phyloP scores from a whole-genome alignment of 2,113 vertebrate genomes.

The Nesogale talazaci region DNA sequence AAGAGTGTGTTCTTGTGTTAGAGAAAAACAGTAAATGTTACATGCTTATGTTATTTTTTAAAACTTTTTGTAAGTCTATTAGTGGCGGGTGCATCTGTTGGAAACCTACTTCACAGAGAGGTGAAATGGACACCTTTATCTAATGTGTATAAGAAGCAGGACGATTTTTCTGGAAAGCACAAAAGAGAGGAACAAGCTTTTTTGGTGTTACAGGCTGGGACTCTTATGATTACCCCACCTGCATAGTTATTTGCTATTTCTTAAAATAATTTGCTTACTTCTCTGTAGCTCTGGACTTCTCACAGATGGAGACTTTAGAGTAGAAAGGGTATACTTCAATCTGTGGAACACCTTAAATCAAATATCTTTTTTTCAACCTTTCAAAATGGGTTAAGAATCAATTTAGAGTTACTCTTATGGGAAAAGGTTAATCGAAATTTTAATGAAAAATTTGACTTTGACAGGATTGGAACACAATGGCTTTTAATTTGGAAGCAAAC shows the following conservation, averaged over 20 bases:
- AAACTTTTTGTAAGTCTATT: not conserved
- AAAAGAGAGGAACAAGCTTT: not conserved
- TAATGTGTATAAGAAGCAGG: too few species aligned
- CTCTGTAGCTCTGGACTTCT: fast-evolving
- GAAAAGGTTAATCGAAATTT: slow-evolving; percentile 37
- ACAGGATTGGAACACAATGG: not conserved
- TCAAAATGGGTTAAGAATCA: slow-evolving; percentile 40
- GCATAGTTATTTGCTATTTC: fast-evolving
- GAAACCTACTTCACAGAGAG: not conserved
- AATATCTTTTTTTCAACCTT: not conserved
- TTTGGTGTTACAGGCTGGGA: not conserved
- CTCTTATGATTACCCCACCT: too few species aligned
- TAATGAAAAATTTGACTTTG: slow-evolving; percentile 51
- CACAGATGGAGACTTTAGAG: fast-evolving
- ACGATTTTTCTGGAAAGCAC: not conserved
- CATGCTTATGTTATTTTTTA: not conserved
- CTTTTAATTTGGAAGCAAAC: slow-evolving; percentile 41
- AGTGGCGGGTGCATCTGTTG: not conserved
- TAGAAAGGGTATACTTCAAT: not conserved
- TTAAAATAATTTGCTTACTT: fast-evolving
- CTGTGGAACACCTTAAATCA: not conserved
- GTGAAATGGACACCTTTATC: not conserved
- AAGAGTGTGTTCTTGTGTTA: not conserved
- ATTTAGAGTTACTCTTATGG: not conserved
- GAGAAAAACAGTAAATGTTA: not conserved